Percentiles rank a stretch among this genome's conserved stretches.
These are phyloP conservation scores for Acheta domesticus DNA, from an alignment of 2,888 invertebrate genomes.

Conservation along the genomic window DNA sequence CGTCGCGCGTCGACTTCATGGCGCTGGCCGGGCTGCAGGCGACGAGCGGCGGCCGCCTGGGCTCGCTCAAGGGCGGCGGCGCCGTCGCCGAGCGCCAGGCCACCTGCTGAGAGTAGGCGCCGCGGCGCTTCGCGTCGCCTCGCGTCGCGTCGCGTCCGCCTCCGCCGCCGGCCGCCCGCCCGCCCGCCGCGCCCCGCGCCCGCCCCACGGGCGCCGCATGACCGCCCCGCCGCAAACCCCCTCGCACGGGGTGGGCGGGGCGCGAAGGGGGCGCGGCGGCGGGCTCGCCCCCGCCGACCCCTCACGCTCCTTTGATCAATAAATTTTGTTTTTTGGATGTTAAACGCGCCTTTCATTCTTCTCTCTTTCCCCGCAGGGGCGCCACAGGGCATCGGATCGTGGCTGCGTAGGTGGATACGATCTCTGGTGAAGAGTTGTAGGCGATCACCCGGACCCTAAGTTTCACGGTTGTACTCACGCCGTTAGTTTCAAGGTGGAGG, in stretches of 20 bases:
- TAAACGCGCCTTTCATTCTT: too few relatives aligned
- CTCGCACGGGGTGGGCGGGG: neutral
- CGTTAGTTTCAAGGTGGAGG: too few relatives aligned
- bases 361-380: too few relatives aligned
- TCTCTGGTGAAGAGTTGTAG: too few relatives aligned
- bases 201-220: neutral
- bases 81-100: neutral
- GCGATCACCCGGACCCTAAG: too few relatives aligned
- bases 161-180: neutral
- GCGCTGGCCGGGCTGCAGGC: conserved; percentile 1
- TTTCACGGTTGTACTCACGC: too few relatives aligned
- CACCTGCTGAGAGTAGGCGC: neutral
- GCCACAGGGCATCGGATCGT: too few relatives aligned
- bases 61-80: conserved; percentile 4
- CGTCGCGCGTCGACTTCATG: neutral
- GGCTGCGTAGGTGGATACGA: too few relatives aligned
- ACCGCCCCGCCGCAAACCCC: conserved; percentile 18
- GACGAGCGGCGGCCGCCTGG: neutral
- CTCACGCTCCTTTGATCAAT: neutral
- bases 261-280: neutral
- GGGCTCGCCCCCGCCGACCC: neutral
- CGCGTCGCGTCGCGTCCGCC: neutral
- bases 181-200: neutral
- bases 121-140: neutral
- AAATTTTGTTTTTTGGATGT: too few relatives aligned